Evolutionary conservation across 1,140 invertebrate genomes (phyloP), one percentile per base, ranked within the genome.

Genomic region (Lordiphosa collinella): DNA sequence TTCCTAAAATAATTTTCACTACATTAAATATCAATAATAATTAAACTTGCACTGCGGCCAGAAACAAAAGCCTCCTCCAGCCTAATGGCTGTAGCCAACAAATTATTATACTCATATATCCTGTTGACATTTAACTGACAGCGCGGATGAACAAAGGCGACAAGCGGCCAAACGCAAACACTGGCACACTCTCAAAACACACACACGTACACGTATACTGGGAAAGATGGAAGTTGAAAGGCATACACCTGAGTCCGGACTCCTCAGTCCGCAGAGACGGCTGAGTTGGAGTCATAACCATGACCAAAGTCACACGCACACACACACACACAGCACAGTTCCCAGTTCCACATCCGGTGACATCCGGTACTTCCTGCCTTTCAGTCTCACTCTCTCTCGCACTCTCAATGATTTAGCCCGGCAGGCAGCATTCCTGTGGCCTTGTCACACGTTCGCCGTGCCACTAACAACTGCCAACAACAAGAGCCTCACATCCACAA

Each of bases 231-330:
- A 25, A 31, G 73, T 57, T 44, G 47, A 58, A 59, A 53, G 64
- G 48, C 64, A 59, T 35, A 43, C 65, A 65, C 66, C 66, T 66
- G 66, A 7, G 34, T 48, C 32, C 63, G 66, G 62, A 57, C 46
- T 38, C 41, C 16, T 18, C 2, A 2, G 16, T 18, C 22, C 22
- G 22, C 22, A 25, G 22, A 25, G 22, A 25, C 56, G 63, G 36
- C 40, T 44, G 65, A 50, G 48, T 50, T 34, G 40, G 47, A 80
- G 72, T 82, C 76, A 82, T 82, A 82, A 82, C 62, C 72, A 82
- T 82, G 78, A 82, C 76, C 78, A 76, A 76, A 84, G 76, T 84
- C 72, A 76, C 78, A 84, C 78, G 58, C 47, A 65, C 18, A 44
- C 54, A 49, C 48, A 14, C 16, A 14, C 32, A 35, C 11, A 10